These are phyloP conservation scores for Streblospio benedicti DNA, from an alignment of 1,140 invertebrate species.

Conservation along the genomic window DNA sequence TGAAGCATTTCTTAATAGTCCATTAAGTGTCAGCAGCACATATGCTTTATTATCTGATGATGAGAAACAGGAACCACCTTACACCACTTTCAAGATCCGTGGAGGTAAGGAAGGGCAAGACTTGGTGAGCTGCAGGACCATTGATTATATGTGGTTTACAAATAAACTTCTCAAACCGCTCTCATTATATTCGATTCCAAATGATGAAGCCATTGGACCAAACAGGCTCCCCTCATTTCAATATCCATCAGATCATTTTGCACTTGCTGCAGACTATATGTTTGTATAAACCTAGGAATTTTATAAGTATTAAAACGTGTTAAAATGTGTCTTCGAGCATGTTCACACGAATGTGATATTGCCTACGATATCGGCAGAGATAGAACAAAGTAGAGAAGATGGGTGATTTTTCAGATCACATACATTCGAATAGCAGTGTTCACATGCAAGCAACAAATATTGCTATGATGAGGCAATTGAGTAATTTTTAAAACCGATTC, in stretches of 20 bases:
- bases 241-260: conserved; percentile 74
- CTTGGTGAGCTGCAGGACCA: conserved; percentile 64
- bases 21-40: conserved; percentile 38
- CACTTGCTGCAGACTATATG: conserved; percentile 57
- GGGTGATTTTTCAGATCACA: too few species aligned
- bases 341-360: too few species aligned
- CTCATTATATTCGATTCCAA: conserved; percentile 58
- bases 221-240: conserved; percentile 58
- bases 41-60: conserved; percentile 30
- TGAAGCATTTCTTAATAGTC: conserved; percentile 24
- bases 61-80: conserved; percentile 54
- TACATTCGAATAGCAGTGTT: too few species aligned
- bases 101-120: conserved; percentile 45
- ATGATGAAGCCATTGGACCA: conserved; percentile 58
- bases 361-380: too few species aligned
- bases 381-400: too few species aligned
- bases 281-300: too few species aligned
- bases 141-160: conserved; percentile 71
- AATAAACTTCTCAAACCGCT: conserved; percentile 53
- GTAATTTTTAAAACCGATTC: too few species aligned
- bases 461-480: too few species aligned
- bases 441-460: too few species aligned
- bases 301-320: too few species aligned
- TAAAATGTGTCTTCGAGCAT: too few species aligned
- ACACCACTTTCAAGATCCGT: conserved; percentile 71